A percentile compares a stretch with the other conserved stretches of the same genome.
phyloP scores from a whole-genome alignment of 2,113 vertebrate species.

The Gallinago jamesoni region DNA sequence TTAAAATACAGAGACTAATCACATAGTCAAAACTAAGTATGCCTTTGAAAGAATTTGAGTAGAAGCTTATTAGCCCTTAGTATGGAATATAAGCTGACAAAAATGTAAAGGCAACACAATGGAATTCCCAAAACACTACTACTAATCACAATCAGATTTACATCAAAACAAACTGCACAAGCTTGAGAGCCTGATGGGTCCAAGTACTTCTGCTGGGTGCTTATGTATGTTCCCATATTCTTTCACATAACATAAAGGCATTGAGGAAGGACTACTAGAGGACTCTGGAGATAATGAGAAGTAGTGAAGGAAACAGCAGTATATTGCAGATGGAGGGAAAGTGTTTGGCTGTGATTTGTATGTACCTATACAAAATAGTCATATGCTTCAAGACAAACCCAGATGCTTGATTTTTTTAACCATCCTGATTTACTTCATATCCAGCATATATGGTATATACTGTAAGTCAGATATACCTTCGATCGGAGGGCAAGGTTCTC shows the following conservation, averaged over 20 bases:
- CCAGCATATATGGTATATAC: accelerated
- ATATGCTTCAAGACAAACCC: neutral
- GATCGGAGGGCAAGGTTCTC: constrained; percentile 90
- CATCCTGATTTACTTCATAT: neutral
- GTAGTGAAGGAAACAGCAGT: neutral
- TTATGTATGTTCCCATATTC: accelerated
- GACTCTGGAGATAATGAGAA: neutral
- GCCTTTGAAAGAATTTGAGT: neutral
- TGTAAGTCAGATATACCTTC: constrained; percentile 70
- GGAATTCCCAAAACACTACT: neutral
- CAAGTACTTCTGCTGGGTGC: neutral
- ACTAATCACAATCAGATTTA: neutral
- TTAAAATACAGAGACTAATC: neutral
- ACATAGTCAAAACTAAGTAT: neutral
- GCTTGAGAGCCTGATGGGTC: neutral
- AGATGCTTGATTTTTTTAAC: neutral
- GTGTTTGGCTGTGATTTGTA: neutral
- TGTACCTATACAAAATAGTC: neutral
- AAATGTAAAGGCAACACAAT: neutral
- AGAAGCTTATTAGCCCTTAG: neutral
- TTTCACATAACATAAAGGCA: neutral
- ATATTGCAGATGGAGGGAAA: neutral
- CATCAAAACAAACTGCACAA: neutral
- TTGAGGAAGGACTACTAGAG: neutral
- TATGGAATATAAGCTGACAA: neutral